A percentile compares a stretch with the other conserved stretches of the same genome.
phyloP scores from a whole-genome alignment of 2,888 invertebrate genomes.

The Tipula unca region DNA sequence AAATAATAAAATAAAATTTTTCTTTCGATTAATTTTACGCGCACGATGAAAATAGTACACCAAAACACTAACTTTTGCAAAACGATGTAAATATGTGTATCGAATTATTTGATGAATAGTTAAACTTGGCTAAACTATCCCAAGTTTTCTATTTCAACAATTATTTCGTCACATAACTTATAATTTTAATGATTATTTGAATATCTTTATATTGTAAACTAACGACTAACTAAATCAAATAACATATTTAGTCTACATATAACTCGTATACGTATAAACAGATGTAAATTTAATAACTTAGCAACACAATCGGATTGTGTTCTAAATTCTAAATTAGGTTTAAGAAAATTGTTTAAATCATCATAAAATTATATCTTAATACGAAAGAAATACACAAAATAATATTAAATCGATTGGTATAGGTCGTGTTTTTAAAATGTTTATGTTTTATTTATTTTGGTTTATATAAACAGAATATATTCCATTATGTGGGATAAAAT shows the following conservation, averaged over 20 bases:
- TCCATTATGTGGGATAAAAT: neutral
- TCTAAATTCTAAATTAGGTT: neutral
- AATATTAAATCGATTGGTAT: neutral
- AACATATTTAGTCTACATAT: neutral
- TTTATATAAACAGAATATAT: neutral
- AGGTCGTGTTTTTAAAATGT: neutral
- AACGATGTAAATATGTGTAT: neutral
- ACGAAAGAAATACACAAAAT: neutral
- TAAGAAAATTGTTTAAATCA: neutral
- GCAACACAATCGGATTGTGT: neutral
- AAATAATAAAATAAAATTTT: neutral
- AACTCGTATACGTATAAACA: neutral
- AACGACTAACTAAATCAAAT: neutral
- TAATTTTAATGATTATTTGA: neutral
- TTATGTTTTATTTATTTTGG: neutral
- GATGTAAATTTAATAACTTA: neutral
- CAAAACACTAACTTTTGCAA: neutral
- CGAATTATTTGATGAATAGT: neutral
- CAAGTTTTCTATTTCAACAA: neutral
- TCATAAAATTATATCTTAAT: neutral
- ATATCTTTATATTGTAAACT: too few relatives aligned
- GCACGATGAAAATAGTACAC: neutral
- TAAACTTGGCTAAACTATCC: neutral
- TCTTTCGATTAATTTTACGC: neutral
- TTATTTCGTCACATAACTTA: neutral